A percentile compares a stretch with the other conserved stretches of the same genome.
phyloP scores from a whole-genome alignment of 2,888 invertebrate species.

The Gymnoscelis rufifasciata region DNA sequence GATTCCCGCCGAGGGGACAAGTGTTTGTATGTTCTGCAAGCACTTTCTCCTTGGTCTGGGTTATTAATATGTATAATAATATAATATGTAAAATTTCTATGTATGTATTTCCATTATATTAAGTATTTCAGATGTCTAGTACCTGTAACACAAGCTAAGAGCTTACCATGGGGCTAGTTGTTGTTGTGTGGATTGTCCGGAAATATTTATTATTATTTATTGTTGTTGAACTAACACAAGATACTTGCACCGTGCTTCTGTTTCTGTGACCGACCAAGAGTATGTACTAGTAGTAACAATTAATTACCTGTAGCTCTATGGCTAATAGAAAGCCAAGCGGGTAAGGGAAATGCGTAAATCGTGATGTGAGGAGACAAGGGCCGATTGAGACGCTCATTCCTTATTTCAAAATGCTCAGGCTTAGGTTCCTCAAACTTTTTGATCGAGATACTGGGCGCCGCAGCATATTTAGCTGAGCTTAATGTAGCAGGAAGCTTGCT shows the following conservation, averaged over 20 bases:
- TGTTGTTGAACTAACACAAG: too few species aligned
- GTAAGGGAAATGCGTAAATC: slow-evolving; percentile 89
- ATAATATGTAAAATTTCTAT: neutral
- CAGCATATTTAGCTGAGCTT: slow-evolving; percentile 51
- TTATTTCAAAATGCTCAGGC: slow-evolving; percentile 80
- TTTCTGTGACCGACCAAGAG: too few species aligned
- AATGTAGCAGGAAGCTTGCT: slow-evolving; percentile 54
- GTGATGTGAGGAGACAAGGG: slow-evolving; percentile 92
- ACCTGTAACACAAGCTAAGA: too few species aligned
- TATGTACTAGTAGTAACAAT: too few species aligned
- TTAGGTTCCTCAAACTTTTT: slow-evolving; percentile 56
- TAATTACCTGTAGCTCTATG: slow-evolving; percentile 89
- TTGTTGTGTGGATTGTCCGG: too few species aligned
- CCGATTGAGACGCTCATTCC: slow-evolving; percentile 85
- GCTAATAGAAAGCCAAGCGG: slow-evolving; percentile 88
- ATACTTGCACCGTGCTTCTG: too few species aligned
- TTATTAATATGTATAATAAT: neutral
- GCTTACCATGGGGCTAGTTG: too few species aligned
- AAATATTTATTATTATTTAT: too few species aligned
- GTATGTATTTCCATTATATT: neutral
- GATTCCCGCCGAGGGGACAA: too few species aligned
- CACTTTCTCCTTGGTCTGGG: too few species aligned
- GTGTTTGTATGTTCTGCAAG: too few species aligned
- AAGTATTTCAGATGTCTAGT: too few species aligned
- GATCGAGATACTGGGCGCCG: slow-evolving; percentile 57